phyloP scores from a whole-genome alignment of 2,113 vertebrate genomes.

The Callaeas wilsoni region DNA sequence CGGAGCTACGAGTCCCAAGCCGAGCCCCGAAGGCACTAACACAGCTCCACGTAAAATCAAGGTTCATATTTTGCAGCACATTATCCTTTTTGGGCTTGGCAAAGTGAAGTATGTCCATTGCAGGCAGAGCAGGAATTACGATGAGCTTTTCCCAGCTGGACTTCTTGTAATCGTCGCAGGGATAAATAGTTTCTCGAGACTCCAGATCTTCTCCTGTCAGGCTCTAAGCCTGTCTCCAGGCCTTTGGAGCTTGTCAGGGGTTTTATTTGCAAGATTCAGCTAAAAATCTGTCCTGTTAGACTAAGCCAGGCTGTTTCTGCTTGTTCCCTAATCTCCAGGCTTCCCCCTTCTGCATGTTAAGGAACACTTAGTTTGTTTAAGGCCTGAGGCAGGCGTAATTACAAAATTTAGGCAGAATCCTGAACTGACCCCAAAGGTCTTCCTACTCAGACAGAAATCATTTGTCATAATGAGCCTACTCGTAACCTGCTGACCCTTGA shows the following conservation, averaged over 20 bases:
- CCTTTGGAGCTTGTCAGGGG: constrained; percentile 8
- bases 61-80: neutral
- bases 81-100: neutral
- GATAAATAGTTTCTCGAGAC: constrained; percentile 20
- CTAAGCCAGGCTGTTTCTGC: neutral
- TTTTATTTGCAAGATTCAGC: constrained; percentile 29
- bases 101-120: neutral
- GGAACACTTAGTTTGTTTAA: constrained; percentile 63
- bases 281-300: constrained; percentile 25
- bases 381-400: constrained; percentile 61
- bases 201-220: constrained; percentile 1
- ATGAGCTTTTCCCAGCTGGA: constrained; percentile 51
- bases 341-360: constrained; percentile 39
- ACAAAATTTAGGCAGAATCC: constrained; percentile 66
- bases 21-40: neutral
- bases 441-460: constrained; percentile 69
- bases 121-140: constrained; percentile 8
- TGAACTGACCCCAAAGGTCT: constrained; percentile 67
- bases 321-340: constrained; percentile 19
- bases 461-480: constrained; percentile 70
- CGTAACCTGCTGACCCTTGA: constrained; percentile 58
- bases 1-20: neutral
- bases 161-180: neutral
- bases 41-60: neutral
- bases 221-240: neutral